Evolutionary conservation across 2,113 vertebrate genomes (phyloP), one percentile per base, ranked within the genome.

Genomic region (Eidolon helvum): DNA sequence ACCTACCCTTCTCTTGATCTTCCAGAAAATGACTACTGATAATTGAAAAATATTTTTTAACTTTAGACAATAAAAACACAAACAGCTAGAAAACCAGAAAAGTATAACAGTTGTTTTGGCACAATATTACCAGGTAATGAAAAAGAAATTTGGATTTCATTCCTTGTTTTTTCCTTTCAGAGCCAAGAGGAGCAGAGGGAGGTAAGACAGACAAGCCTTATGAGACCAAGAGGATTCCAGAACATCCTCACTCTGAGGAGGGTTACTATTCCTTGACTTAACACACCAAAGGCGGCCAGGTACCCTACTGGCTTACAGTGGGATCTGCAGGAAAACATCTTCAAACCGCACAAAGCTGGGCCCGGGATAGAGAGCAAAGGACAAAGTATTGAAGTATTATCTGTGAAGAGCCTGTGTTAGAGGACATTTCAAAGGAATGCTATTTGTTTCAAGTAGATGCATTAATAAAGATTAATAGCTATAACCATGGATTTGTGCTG

Each of bases 41-140:
- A 21, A 50, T 43, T n/a, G 16, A 84, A 86, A 75, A 35, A 28
- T 72, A 50, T 28, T 89, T 84, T 89, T 53, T 30, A 68, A 89
- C 33, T 86, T 92, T 59, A 95, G 95, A 92, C 69, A 93, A 82
- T 80, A 87, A 97, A 3, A 98, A 87, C 95, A 57, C 71, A 98
- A 83, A 71, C 86, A 97, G 84, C 94, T 87, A 75, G 85, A 91
- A 87, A 92, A 78, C 3, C 55, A 75, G 48, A 83, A 95, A 66
- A 93, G n/a, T 50, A 0, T 82, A 86, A 48, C 50, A 89, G 28
- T 88, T 75, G 33, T 85, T 33, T 43, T 74, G 82, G 55, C 22
- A 11, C n/a, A 50, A n/a, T 16, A 45, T 83, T 40, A 59, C 45
- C 63, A 61, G 48, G 61, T 43, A 48, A 38, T 35, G 28, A 88